A percentile compares a stretch with the other conserved stretches of the same genome.
phyloP scores from a whole-genome alignment of 53 echinoderm and acorn worm genomes.

The Glandiceps talaboti region DNA sequence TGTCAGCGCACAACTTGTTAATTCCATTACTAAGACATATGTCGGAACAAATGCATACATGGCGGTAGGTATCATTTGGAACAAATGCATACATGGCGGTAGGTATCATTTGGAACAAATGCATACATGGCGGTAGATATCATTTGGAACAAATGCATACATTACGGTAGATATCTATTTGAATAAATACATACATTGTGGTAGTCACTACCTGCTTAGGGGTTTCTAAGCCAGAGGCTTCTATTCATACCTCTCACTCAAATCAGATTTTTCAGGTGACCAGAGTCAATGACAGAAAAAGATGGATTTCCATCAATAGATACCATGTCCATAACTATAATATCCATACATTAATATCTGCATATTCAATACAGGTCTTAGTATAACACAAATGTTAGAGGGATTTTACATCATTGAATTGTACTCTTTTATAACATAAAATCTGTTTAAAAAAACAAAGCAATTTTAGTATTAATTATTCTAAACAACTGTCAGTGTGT shows the following conservation, averaged over 20 bases:
- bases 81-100: slow-evolving; percentile 99
- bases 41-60: slow-evolving; percentile 98
- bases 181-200: no score
- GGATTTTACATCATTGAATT: no score
- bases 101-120: slow-evolving; percentile 97
- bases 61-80: slow-evolving; percentile 96
- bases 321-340: no score
- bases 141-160: slow-evolving; percentile 97
- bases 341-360: no score
- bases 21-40: slow-evolving; percentile 86
- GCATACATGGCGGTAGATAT: slow-evolving; percentile 98
- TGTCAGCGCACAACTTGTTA: slow-evolving; percentile 92
- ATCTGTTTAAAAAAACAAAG: no score
- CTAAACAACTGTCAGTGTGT: no score
- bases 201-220: no score
- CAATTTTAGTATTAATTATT: no score
- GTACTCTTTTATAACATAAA: no score
- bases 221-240: background rate
- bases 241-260: background rate
- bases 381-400: no score
- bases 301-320: no score
- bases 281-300: background rate
- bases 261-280: background rate
- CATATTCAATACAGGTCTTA: no score
- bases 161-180: slow-evolving; percentile 98